These are phyloP conservation scores for Tokudaia tokunoshimensis DNA, from an alignment of 2,797 vertebrate species.

Conservation along the genomic window DNA sequence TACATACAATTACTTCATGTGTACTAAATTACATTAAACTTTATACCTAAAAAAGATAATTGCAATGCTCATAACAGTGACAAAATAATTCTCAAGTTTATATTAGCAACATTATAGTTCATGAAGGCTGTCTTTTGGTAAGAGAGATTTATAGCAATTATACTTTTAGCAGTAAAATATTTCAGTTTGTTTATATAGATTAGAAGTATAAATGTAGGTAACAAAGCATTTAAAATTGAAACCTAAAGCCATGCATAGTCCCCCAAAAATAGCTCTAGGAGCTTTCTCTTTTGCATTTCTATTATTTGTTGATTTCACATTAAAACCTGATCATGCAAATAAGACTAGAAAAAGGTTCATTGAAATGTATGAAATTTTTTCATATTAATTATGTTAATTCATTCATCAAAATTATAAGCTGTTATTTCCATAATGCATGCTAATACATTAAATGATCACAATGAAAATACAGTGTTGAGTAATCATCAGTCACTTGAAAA, in stretches of 20 bases:
- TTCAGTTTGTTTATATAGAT: not conserved
- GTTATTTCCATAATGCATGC: not conserved
- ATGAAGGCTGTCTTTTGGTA: not conserved
- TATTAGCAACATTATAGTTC: not conserved
- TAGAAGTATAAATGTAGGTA: not conserved
- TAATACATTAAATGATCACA: not conserved
- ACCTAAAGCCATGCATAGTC: not conserved
- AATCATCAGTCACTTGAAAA: not conserved
- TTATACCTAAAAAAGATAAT: not conserved
- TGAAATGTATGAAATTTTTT: not conserved
- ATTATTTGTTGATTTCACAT: constrained; percentile 42
- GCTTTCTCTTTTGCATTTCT: not conserved
- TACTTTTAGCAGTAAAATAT: not conserved
- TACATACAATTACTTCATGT: not conserved
- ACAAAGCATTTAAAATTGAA: not conserved
- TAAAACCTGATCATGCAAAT: not conserved
- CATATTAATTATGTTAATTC: not conserved
- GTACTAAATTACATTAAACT: not conserved
- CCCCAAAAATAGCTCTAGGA: not conserved
- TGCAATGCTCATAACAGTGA: not conserved
- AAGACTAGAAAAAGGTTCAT: not conserved
- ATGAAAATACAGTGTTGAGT: not conserved
- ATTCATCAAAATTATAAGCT: not conserved
- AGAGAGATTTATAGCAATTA: not conserved
- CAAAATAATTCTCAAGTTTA: constrained; percentile 58